Conservation (phyloP, 2,888 invertebrate species). For the Sclerodermus sp. region DNA sequence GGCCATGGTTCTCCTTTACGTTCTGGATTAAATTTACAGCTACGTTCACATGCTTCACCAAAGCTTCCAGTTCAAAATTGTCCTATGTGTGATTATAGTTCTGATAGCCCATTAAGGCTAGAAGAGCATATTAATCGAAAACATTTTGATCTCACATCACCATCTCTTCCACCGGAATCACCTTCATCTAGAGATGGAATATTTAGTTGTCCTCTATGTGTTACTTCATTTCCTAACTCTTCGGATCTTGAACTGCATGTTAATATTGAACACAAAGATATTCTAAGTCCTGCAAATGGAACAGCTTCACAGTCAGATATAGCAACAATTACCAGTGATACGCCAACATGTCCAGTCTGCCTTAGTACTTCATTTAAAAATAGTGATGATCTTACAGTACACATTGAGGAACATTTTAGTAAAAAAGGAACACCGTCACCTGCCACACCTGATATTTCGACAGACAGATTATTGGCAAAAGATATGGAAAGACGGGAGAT, state of each 20-base stretch:
- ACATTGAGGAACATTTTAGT: slow-evolving; percentile 81
- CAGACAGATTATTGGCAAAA: slow-evolving; percentile 60
- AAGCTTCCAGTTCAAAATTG: slow-evolving; percentile 62
- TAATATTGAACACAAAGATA: slow-evolving; percentile 81
- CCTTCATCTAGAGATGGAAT: slow-evolving; percentile 50
- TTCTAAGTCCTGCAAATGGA: slow-evolving; percentile 62
- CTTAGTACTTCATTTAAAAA: slow-evolving; percentile 55
- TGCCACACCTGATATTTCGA: slow-evolving; percentile 56
- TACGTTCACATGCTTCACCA: slow-evolving; percentile 53
- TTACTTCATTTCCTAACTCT: slow-evolving; percentile 71
- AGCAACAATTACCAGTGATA: slow-evolving; percentile 49
- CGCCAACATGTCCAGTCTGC: slow-evolving; percentile 57
- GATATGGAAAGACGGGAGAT: slow-evolving; percentile 63
- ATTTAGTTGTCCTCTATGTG: slow-evolving; percentile 80
- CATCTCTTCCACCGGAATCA: slow-evolving; percentile 62
- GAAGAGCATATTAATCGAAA: slow-evolving; percentile 84
- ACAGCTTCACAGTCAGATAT: slow-evolving; percentile 44
- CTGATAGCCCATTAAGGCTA: slow-evolving; percentile 71
- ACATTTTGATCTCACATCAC: slow-evolving; percentile 80
- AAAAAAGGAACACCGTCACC: slow-evolving; percentile 57
- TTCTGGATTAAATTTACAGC: slow-evolving; percentile 56
- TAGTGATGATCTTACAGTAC: slow-evolving; percentile 65
- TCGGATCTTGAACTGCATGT: slow-evolving; percentile 83
- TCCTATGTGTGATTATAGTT: slow-evolving; percentile 73
- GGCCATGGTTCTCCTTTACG: slow-evolving; percentile 77